Base-by-base conservation (phyloP, 2,888 invertebrate species). In the Drosophila lacicola region DNA sequence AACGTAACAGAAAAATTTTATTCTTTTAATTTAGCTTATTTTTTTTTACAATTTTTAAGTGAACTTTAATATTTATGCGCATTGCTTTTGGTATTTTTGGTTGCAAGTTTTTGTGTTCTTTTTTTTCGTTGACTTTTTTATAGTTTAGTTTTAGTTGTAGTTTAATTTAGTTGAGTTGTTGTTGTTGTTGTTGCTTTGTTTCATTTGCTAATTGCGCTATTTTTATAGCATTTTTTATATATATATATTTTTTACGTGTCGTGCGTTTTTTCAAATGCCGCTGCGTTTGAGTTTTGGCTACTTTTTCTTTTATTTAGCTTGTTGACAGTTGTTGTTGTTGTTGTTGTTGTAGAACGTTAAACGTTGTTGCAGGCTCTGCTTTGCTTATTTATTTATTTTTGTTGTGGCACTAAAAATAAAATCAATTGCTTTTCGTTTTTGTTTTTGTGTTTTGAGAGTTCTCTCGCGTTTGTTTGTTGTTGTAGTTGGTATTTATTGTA, bases 151-250 rank as follows among this genome's bases (percentile, higher is more conserved):
- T 58, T 53, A 49, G 57, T 63, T 76, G 50, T 55, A 50, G 55
- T 60, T 66, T 36, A 56, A 42, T 53, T 63, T 51, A 37, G 37
- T 67, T 67, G 54, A 46, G 55, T 63, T 80, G 50, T 50, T 53
- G 39, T 29, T 68, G 53, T 50, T 68, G 61, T 37, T 61, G 50
- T 29, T 29, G 29, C 29, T 78, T 53, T 51, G 61, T 69, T 84
- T 66, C 72, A 75, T 81, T 86, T 78, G 87, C 89, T 87, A 84
- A 84, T 87, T 85, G 80, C 71, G 79, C 70, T 89, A 81, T 84
- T 84, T 83, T 80, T 82, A 73, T 63, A 82, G 62, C 57, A 29
- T 21, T 37, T 13, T 33, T 21, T 44, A 4, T 47, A 6, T 25
- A 19, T 63, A 21, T 61, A 2, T 44, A 21, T 42, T n/a, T 62